These are phyloP conservation scores for Oedothorax gibbosus DNA, from an alignment of 1,140 invertebrate genomes.

Conservation along the genomic window DNA sequence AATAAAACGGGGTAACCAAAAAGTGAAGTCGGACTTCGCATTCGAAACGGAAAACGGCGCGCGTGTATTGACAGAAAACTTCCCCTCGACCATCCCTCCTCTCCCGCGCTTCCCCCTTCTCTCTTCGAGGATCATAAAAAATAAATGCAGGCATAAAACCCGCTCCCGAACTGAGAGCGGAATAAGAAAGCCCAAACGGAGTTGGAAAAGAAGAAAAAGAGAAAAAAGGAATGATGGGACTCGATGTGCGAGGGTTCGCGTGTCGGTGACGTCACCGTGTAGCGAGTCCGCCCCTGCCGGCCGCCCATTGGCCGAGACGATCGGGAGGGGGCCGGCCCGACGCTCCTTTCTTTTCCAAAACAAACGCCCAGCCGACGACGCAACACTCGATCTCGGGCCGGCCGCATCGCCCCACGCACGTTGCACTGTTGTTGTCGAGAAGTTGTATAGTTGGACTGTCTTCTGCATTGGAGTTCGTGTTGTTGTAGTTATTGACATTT, in stretches of 20 bases:
- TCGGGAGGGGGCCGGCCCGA: neutral
- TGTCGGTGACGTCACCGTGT: slow-evolving; percentile 45
- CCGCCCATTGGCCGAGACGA: slow-evolving; percentile 23
- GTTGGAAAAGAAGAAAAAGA: slow-evolving; percentile 12
- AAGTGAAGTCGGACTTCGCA: no score
- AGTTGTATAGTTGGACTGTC: no score
- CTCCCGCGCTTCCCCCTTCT: slow-evolving; percentile 8
- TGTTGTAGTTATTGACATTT: no score
- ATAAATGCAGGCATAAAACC: slow-evolving; percentile 28
- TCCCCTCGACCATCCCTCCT: slow-evolving; percentile 17
- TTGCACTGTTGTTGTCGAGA: no score
- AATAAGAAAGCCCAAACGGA: slow-evolving; percentile 3
- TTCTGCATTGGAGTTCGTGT: no score
- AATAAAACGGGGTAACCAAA: no score
- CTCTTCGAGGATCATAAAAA: slow-evolving; percentile 5
- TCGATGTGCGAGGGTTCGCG: slow-evolving; percentile 41
- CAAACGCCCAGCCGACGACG: neutral
- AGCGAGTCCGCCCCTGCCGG: slow-evolving; percentile 26
- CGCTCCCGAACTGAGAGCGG: slow-evolving; percentile 12
- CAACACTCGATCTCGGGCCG: neutral
- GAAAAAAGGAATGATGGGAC: slow-evolving; percentile 46
- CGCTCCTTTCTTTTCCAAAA: no score
- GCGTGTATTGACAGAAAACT: slow-evolving; percentile 11
- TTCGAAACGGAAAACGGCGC: neutral
- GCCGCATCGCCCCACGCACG: no score